Evolutionary conservation across 2,113 vertebrate genomes (phyloP), one percentile per base, ranked within the genome.

Genomic region (Trinectes maculatus): DNA sequence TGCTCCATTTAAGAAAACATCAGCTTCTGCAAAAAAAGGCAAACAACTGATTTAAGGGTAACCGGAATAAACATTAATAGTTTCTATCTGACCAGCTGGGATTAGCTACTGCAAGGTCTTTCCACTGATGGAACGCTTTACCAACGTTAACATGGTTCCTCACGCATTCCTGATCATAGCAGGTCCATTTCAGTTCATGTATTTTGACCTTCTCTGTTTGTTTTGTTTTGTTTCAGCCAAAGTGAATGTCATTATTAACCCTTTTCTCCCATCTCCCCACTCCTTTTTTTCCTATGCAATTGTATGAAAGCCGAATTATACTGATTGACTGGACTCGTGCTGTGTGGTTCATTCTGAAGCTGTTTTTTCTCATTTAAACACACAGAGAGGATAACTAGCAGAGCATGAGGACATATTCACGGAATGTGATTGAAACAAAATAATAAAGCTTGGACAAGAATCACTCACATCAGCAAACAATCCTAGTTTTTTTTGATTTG

Each of bases 401-500:
- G n/a, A n/a, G n/a, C n/a, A n/a, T n/a, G n/a, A n/a, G n/a, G n/a
- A n/a, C n/a, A n/a, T n/a, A n/a, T n/a, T n/a, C n/a, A n/a, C n/a
- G n/a, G n/a, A n/a, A n/a, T n/a, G n/a, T n/a, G n/a, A n/a, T n/a
- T n/a, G n/a, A n/a, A n/a, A n/a, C n/a, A n/a, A n/a, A n/a, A n/a
- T n/a, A n/a, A n/a, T n/a, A n/a, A n/a, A n/a, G n/a, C n/a, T n/a
- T n/a, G n/a, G n/a, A n/a, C n/a, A n/a, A 39, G 13, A 39, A 39
- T 39, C 36, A 15, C 36, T 39, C 37, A 39, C 37, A 16, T 55
- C 24, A 43, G 42, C 36, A 44, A 37, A 25, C n/a, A 51, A 51
- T 10, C 9, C 19, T 25, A 15, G 39, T 34, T n/a, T 1, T 48
- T 9, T 64, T n/a, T 73, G 57, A 68, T 44, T 52, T 48, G 34